Percentiles rank a stretch among this genome's conserved stretches.
Evolutionary conservation across 1,140 invertebrate genomes (phyloP).

Genomic region (Panulirus ornatus): DNA sequence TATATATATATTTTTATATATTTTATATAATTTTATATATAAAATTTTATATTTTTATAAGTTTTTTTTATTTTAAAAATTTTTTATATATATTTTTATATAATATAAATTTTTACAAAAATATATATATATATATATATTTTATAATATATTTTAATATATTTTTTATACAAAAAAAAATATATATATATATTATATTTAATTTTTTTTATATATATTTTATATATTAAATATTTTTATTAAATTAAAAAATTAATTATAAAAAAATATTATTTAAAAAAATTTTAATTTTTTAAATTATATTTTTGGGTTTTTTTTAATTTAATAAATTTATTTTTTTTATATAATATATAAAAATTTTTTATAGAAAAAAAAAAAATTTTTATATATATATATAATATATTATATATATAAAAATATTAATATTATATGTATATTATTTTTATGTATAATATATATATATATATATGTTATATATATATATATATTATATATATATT

Average conservation of each 20-base stretch:
- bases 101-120: background rate
- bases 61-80: background rate
- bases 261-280: background rate
- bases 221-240: background rate
- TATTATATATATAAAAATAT: conserved; percentile 20
- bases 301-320: background rate
- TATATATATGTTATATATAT: conserved; percentile 22
- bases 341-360: background rate
- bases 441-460: no score
- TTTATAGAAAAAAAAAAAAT: background rate
- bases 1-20: background rate
- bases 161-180: background rate
- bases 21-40: background rate
- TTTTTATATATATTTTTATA: background rate
- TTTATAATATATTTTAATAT: background rate
- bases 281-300: background rate
- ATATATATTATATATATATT: conserved; percentile 17
- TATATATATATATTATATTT: background rate
- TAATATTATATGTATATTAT: no score
- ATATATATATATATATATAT: conserved; percentile 4
- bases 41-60: background rate
- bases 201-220: background rate
- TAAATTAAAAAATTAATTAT: background rate
- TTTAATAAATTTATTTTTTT: background rate
- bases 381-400: conserved; percentile 18